A percentile compares a stretch with the other conserved stretches of the same genome.
These are phyloP conservation scores for Megastigmus dorsalis DNA, from an alignment of 2,888 invertebrate species.

Conservation along the genomic window DNA sequence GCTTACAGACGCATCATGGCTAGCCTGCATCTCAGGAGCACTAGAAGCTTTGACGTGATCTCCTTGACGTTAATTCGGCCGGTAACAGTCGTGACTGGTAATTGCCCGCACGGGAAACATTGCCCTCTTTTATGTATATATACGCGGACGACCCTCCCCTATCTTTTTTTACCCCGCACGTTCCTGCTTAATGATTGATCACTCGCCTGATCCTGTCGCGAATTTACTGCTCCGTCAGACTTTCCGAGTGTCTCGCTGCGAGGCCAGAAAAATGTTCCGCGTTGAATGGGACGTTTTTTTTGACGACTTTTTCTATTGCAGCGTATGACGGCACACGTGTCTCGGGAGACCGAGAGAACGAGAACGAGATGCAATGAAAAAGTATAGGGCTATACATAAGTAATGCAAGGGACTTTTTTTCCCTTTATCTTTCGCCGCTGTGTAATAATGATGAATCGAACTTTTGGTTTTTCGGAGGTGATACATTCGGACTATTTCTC, in stretches of 20 bases:
- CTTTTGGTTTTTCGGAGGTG: background rate
- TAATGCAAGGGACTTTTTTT: constrained; percentile 7
- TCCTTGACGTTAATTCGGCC: constrained; percentile 28
- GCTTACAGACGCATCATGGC: background rate
- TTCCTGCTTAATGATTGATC: constrained; percentile 36
- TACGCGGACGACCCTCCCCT: no score
- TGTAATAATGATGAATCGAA: constrained; percentile 28
- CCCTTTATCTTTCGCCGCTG: background rate
- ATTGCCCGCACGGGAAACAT: no score
- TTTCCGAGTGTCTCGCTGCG: no score
- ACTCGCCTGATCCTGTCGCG: constrained; percentile 5
- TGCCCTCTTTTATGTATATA: background rate
- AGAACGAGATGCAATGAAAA: no score
- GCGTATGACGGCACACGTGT: no score
- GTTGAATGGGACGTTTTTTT: no score
- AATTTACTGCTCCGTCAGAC: constrained; percentile 21
- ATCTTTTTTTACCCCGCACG: background rate
- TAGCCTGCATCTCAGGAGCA: background rate
- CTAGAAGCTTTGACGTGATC: constrained; percentile 15
- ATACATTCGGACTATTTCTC: constrained; percentile 7
- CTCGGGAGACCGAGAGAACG: no score
- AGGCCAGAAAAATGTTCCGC: background rate
- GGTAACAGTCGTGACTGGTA: background rate
- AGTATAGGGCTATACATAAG: background rate
- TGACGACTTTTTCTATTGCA: no score